Conservation (phyloP, 2,888 invertebrate species). For the Sinelater perroti region DNA sequence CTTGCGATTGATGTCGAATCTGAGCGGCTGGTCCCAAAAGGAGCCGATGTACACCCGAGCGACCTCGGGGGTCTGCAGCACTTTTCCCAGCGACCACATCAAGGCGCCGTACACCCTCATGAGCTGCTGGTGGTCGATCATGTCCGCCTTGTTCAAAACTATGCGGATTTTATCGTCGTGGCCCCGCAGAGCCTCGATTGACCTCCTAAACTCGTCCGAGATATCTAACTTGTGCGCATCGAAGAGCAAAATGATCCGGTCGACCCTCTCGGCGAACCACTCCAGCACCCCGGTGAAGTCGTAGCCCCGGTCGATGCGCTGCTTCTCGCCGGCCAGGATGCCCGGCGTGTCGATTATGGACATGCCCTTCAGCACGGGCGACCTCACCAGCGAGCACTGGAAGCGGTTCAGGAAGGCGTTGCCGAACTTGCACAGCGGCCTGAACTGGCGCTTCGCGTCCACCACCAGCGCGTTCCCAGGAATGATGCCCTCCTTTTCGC, state of each 20-base stretch:
- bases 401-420: conserved; percentile 98
- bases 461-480: conserved; percentile 98
- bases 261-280: conserved; percentile 99
- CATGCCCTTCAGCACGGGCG: conserved; percentile 91
- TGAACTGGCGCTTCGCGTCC: conserved; percentile 95
- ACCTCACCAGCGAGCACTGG: conserved; percentile 90
- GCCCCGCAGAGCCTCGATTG: conserved; percentile 94
- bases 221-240: conserved; percentile 99
- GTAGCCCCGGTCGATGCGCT: conserved; percentile 91
- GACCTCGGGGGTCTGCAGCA: conserved; percentile 98
- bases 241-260: conserved; percentile 95
- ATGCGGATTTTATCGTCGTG: conserved; percentile 98
- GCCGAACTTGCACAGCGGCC: conserved; percentile 94
- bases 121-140: conserved; percentile 98
- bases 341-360: conserved; percentile 98
- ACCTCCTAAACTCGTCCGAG: conserved; percentile 96
- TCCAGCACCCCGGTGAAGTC: conserved; percentile 98
- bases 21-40: conserved; percentile 97
- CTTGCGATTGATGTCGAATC: conserved; percentile 91
- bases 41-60: conserved; percentile 98
- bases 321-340: conserved; percentile 85
- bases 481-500: conserved; percentile 91
- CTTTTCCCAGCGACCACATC: conserved; percentile 99
- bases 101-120: conserved; percentile 99
- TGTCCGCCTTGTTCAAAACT: conserved; percentile 98